These are phyloP conservation scores for Caenorhabditis remanei DNA, from an alignment of 1,140 invertebrate species.

Conservation along the genomic window DNA sequence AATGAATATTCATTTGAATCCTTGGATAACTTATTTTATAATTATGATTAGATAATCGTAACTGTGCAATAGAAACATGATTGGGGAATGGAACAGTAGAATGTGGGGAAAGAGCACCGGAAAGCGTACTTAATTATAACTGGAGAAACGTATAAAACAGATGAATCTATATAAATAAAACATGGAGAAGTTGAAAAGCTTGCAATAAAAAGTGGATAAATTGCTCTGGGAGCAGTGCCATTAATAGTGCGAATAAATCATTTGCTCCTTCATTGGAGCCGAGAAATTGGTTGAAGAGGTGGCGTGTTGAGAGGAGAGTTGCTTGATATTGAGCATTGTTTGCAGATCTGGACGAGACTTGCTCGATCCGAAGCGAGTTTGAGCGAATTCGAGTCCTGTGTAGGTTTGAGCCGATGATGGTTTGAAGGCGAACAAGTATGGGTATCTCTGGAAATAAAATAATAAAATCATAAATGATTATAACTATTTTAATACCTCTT, in stretches of 20 bases:
- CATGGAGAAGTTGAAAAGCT: no score
- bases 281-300: neutral
- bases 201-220: no score
- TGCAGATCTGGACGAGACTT: constrained; percentile 44
- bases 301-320: neutral
- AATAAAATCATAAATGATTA: neutral
- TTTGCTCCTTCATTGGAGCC: neutral
- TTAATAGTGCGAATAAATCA: neutral
- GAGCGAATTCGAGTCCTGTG: constrained; percentile 12
- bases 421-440: neutral
- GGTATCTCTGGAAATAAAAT: neutral
- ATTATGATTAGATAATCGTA: no score
- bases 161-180: no score
- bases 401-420: constrained; percentile 21
- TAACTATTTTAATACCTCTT: neutral
- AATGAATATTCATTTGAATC: no score
- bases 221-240: no score
- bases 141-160: no score
- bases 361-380: constrained; percentile 39
- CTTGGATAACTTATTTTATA: no score
- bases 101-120: no score
- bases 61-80: no score
- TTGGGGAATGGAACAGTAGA: no score
- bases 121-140: no score
- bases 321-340: neutral